A percentile compares a stretch with the other conserved stretches of the same genome.
phyloP scores from a whole-genome alignment of 2,113 vertebrate species.

The Corapipo altera region DNA sequence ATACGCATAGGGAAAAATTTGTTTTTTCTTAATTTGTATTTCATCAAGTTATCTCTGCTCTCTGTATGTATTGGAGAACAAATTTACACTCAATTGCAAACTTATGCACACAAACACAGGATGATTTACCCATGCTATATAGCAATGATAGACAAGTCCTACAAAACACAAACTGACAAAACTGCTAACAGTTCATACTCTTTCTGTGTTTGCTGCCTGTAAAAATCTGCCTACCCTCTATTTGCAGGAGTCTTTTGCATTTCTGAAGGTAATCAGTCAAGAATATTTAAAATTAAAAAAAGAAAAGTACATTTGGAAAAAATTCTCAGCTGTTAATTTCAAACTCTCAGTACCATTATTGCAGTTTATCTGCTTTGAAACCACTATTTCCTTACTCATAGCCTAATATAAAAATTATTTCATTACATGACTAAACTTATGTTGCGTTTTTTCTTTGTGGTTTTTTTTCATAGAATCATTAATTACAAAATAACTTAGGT shows the following conservation, averaged over 20 bases:
- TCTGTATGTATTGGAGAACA: background rate
- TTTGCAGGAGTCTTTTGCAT: background rate
- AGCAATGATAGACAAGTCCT: background rate
- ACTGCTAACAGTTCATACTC: background rate
- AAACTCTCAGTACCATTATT: background rate
- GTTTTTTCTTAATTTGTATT: background rate
- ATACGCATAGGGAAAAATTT: background rate
- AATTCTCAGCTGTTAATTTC: background rate
- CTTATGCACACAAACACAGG: background rate
- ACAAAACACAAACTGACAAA: background rate
- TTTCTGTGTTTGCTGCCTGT: background rate
- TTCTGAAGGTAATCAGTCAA: background rate
- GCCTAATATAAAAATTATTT: background rate
- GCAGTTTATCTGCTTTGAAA: background rate
- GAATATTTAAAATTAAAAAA: background rate
- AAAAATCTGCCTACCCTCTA: background rate
- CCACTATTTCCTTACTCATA: background rate
- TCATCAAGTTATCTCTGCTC: background rate
- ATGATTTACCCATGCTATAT: background rate
- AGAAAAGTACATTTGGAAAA: background rate
- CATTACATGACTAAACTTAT: background rate
- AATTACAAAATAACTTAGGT: background rate
- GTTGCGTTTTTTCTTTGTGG: background rate
- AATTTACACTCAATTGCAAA: background rate
- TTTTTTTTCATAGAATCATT: background rate